phyloP scores from a whole-genome alignment of 2,797 vertebrate genomes.

The Lophius americanus region DNA sequence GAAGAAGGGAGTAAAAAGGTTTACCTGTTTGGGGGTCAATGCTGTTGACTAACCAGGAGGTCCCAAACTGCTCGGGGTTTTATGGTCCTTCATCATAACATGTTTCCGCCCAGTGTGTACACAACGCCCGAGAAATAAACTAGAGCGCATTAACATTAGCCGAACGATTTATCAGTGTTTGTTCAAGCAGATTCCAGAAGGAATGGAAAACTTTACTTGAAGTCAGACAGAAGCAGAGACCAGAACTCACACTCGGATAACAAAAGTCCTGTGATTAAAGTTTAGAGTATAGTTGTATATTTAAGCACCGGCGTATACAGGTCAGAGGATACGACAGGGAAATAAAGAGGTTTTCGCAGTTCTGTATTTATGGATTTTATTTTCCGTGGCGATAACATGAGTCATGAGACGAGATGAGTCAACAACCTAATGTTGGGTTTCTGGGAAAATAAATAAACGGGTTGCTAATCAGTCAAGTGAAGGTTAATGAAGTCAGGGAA shows the following conservation, averaged over 20 bases:
- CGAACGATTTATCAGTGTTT: conserved; percentile 30
- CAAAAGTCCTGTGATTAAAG: not conserved
- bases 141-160: conserved; percentile 9
- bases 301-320: not conserved
- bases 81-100: conserved; percentile 11
- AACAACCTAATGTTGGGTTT: not conserved
- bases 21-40: conserved; percentile 7
- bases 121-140: conserved; percentile 7
- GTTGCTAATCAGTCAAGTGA: conserved; percentile 19
- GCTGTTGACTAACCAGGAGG: not conserved
- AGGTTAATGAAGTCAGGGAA: conserved; percentile 7
- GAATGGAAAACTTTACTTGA: not conserved
- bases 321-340: no score
- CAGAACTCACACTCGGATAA: not conserved
- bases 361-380: not conserved
- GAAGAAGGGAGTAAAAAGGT: not conserved
- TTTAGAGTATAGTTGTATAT: not conserved
- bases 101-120: conserved; percentile 5
- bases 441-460: conserved; percentile 8
- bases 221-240: not conserved
- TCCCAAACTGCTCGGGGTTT: conserved; percentile 7
- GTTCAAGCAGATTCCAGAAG: conserved; percentile 9
- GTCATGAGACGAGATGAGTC: not conserved
- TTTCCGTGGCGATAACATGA: not conserved
- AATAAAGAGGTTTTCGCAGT: not conserved